Percentiles rank a stretch among this genome's conserved stretches.
Evolutionary conservation across 2,888 invertebrate species (phyloP).

Genomic region (Sylvicola fuscatus): DNA sequence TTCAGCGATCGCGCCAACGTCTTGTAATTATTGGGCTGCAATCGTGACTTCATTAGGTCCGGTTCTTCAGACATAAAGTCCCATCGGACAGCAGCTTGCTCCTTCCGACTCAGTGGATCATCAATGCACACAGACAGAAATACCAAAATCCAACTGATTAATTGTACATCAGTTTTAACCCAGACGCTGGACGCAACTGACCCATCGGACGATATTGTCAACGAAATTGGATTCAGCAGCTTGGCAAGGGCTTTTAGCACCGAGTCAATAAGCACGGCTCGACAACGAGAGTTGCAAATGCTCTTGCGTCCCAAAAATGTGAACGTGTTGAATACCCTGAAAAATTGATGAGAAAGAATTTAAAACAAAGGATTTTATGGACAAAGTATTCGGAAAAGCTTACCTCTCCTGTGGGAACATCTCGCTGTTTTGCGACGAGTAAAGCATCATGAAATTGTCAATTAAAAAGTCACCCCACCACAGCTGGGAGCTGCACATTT

Average conservation of each 20-base stretch:
- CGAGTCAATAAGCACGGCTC: conserved; percentile 36
- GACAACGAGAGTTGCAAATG: conserved; percentile 36
- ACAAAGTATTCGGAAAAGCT: conserved; percentile 6
- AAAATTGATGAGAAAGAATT: no score
- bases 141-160: conserved; percentile 55
- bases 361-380: neutral
- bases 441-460: conserved; percentile 55
- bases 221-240: conserved; percentile 32
- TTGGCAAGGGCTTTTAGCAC: conserved; percentile 37
- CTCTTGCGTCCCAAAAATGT: conserved; percentile 75
- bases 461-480: conserved; percentile 91
- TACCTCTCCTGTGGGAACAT: conserved; percentile 76
- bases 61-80: conserved; percentile 74
- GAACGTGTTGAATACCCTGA: conserved; percentile 64
- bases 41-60: conserved; percentile 28
- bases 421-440: conserved; percentile 54
- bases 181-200: conserved; percentile 14
- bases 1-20: conserved; percentile 23
- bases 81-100: conserved; percentile 42
- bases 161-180: conserved; percentile 37
- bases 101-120: conserved; percentile 22
- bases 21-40: conserved; percentile 16
- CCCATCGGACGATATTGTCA: conserved; percentile 16
- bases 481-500: conserved; percentile 44
- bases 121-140: conserved; percentile 55